Evolutionary conservation across 1,140 invertebrate genomes (phyloP), one percentile per base, ranked within the genome.

Genomic region (Tenebrio molitor): DNA sequence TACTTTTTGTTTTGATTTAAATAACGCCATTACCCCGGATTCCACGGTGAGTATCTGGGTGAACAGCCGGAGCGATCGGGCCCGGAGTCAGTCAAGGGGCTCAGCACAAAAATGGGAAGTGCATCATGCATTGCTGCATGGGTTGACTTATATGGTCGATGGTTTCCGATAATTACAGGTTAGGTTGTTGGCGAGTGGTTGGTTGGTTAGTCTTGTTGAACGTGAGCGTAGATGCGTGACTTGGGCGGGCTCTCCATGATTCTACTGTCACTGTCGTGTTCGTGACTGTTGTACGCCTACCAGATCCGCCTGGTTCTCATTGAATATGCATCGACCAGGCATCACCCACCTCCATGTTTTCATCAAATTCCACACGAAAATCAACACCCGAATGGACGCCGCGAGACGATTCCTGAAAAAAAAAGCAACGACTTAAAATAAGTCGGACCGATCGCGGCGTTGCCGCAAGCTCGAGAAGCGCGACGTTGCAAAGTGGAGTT

Each of bases 151-250:
- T 68, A 73, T 70, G 72, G 72, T 70, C 66, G 74, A 77, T 77
- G 76, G 76, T 77, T 75, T 75, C 76, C 71, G 74, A 77, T 77
- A 77, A 77, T 77, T 77, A 77, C 69, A 77, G 74, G 76, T 77
- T 77, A 71, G 63, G 41, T 58, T 71, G 46, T 71, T 71, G 53
- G 71, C 73, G 73, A 71, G 74, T 72, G 67, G 74, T 75, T 75
- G 76, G 76, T 77, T 75, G 76, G 74, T 74, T 72, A 73, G 63
- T 71, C 72, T 74, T 76, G 74, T 75, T 69, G 74, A 74, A 75
- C 74, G 76, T 58, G 71, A 74, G 58, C 74, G 74, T 69, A 66
- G 74, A 77, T 76, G 76, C 76, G 76, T 77, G 76, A 77, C 76
- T 77, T 73, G 71, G 74, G 76, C 73, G 73, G 76, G 76, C 70